Conservation (phyloP, 1,140 invertebrate species). For the Ceratosolen solmsi region DNA sequence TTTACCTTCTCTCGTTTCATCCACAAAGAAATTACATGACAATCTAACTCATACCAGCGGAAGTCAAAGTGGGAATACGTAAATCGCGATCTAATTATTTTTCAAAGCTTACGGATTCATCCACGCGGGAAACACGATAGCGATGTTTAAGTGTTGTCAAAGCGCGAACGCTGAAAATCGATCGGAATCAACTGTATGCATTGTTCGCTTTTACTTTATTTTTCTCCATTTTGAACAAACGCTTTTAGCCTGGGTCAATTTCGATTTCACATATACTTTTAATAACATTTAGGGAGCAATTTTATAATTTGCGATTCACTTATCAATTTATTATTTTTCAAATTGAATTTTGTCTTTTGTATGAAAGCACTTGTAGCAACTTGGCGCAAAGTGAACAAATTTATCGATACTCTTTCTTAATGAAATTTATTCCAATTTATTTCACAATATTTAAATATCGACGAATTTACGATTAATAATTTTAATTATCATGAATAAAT, state of each 20-base stretch:
- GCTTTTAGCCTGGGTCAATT: background rate
- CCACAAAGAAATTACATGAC: background rate
- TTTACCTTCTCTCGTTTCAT: conserved; percentile 11
- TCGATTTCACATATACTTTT: background rate
- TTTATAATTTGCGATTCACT: no score
- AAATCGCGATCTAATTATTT: conserved; percentile 43
- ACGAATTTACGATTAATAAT: no score
- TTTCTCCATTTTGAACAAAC: background rate
- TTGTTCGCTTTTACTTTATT: conserved; percentile 12
- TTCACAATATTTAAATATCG: no score
- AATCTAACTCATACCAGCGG: background rate
- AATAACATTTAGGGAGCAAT: no score
- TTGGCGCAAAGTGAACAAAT: no score
- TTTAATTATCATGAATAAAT: no score
- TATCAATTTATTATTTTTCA: no score
- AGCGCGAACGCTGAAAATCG: conserved; percentile 51
- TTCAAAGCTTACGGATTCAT: background rate
- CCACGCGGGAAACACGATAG: conserved; percentile 29
- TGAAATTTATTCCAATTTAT: no score
- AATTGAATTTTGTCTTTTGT: no score
- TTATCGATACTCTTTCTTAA: no score
- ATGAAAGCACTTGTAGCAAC: no score
- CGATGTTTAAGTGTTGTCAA: background rate
- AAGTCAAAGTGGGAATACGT: conserved; percentile 49
- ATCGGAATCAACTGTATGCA: conserved; percentile 52